Evolutionary conservation across 2,888 invertebrate genomes (phyloP).

Genomic region (Poecilus cupreus): DNA sequence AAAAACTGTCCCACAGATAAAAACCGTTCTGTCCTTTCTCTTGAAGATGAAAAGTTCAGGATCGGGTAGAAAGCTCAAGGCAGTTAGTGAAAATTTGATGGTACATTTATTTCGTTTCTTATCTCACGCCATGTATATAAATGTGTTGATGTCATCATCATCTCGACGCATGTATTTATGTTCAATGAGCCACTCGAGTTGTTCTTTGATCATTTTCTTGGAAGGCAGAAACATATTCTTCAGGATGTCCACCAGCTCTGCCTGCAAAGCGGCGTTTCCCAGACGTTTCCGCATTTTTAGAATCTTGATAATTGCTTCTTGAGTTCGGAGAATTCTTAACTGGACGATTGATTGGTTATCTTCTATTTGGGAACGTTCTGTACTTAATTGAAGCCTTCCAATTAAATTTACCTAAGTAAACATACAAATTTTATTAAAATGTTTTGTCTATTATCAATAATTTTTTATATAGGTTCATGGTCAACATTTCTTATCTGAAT

Average conservation of each 20-base stretch:
- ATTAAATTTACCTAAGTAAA: slow-evolving; percentile 87
- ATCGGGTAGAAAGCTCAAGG: slow-evolving; percentile 17
- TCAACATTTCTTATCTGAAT: neutral
- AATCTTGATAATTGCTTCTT: slow-evolving; percentile 99
- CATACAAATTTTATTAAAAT: neutral
- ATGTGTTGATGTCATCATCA: slow-evolving; percentile 97
- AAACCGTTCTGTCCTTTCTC: slow-evolving; percentile 17
- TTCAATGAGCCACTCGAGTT: slow-evolving; percentile 99
- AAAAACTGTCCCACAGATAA: slow-evolving; percentile 51
- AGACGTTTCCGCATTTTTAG: slow-evolving; percentile 98
- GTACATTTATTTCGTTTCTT: neutral
- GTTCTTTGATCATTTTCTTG: slow-evolving; percentile 99
- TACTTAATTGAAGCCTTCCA: slow-evolving; percentile 95
- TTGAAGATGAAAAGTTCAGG: slow-evolving; percentile 9
- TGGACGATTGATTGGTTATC: slow-evolving; percentile 99
- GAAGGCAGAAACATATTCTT: slow-evolving; percentile 99
- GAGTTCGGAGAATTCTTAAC: slow-evolving; percentile 91
- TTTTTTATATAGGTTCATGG: neutral
- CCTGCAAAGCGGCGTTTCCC: slow-evolving; percentile 95
- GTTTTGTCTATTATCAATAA: neutral
- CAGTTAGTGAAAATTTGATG: slow-evolving; percentile 25
- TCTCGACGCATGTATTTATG: slow-evolving; percentile 98
- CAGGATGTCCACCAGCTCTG: slow-evolving; percentile 97
- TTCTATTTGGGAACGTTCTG: slow-evolving; percentile 95
- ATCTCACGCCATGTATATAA: slow-evolving; percentile 95